These are phyloP conservation scores for Microdon myrmicae DNA, from an alignment of 2,888 invertebrate species.

Conservation along the genomic window DNA sequence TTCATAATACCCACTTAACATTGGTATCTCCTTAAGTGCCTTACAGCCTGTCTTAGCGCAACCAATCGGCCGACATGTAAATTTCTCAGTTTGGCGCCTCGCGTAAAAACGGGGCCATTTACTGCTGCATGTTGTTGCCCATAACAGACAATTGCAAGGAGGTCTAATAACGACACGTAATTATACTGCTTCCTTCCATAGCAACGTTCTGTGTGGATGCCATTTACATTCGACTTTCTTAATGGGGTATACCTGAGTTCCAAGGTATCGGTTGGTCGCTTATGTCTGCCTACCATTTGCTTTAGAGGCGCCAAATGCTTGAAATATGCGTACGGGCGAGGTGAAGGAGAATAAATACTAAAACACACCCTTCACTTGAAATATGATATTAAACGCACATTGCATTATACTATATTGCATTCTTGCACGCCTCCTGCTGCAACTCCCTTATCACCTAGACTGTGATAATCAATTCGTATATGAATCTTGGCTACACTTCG, in stretches of 20 bases:
- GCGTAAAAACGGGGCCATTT: too few relatives aligned
- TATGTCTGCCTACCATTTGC: constrained; percentile 6
- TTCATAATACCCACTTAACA: too few relatives aligned
- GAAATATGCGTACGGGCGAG: constrained; percentile 39
- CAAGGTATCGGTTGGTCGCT: background rate
- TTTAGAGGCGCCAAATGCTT: constrained; percentile 46
- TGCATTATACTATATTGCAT: too few relatives aligned
- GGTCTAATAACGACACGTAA: constrained; percentile 22
- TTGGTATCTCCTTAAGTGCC: too few relatives aligned
- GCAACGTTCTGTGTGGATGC: constrained; percentile 1
- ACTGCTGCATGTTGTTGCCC: constrained; percentile 19
- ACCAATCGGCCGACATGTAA: too few relatives aligned
- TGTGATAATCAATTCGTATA: constrained; percentile 28
- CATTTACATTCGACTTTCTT: constrained; percentile 3
- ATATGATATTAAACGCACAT: constrained; percentile 30
- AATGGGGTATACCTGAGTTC: background rate
- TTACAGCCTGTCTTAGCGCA: too few relatives aligned
- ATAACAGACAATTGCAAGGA: constrained; percentile 37
- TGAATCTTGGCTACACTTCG: constrained; percentile 23
- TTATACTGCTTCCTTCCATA: constrained; percentile 41
- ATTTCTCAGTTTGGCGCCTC: too few relatives aligned
- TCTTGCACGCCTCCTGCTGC: too few relatives aligned
- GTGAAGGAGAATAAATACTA: constrained; percentile 1
- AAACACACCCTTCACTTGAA: constrained; percentile 21
- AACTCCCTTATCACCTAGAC: constrained; percentile 7